These are phyloP conservation scores for Machimus atricapillus DNA, from an alignment of 2,888 invertebrate species.

Conservation along the genomic window DNA sequence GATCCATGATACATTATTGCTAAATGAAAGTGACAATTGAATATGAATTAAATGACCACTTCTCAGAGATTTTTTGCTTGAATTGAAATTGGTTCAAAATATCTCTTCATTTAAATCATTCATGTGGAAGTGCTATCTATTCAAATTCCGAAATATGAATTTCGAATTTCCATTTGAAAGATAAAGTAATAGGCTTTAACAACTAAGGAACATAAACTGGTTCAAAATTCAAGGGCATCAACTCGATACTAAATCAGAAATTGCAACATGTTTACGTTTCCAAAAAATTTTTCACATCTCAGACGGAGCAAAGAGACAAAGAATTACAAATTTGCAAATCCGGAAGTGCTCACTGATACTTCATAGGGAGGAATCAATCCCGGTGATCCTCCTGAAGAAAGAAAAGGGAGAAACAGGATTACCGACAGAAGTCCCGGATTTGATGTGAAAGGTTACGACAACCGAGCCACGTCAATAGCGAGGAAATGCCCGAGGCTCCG, in stretches of 20 bases:
- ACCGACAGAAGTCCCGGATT: not conserved
- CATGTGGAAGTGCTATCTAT: not conserved
- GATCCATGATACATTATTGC: too few species aligned
- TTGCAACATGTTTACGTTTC: not conserved
- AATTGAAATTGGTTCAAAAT: not conserved
- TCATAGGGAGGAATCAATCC: not conserved
- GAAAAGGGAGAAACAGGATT: slow-evolving; percentile 9
- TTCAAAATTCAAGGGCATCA: not conserved
- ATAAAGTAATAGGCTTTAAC: not conserved
- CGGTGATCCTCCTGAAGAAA: not conserved
- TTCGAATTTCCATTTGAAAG: not conserved
- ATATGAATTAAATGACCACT: too few species aligned
- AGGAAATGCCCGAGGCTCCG: not conserved
- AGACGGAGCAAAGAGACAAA: not conserved
- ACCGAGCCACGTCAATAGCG: not conserved
- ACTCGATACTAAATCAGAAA: not conserved
- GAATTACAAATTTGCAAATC: not conserved
- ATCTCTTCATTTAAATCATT: not conserved
- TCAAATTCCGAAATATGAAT: not conserved
- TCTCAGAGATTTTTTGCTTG: too few species aligned
- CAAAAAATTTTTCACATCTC: not conserved
- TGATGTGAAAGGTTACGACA: slow-evolving; percentile 18
- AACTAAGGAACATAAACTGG: not conserved
- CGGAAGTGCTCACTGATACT: slow-evolving; percentile 1
- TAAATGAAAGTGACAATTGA: too few species aligned